phyloP scores from a whole-genome alignment of 2,888 invertebrate species.

The Rhyacophila evoluta region DNA sequence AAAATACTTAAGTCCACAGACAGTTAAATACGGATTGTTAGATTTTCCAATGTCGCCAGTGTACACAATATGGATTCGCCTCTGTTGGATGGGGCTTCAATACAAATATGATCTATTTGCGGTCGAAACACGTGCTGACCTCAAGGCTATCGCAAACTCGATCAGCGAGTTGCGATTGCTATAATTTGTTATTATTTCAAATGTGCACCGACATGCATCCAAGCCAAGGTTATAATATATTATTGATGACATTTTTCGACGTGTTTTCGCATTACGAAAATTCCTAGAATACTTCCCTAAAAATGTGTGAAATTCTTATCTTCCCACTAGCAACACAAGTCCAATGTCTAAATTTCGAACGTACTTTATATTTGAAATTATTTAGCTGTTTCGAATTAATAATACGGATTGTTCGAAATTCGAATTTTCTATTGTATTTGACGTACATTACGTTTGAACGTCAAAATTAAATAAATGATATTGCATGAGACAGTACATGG shows the following conservation, averaged over 20 bases:
- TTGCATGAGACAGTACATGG: too few species aligned
- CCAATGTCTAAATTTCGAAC: too few species aligned
- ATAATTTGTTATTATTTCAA: background rate
- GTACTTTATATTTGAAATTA: too few species aligned
- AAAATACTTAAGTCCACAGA: too few species aligned
- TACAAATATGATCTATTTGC: slow-evolving; percentile 14
- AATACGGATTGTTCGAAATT: too few species aligned
- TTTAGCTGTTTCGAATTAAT: too few species aligned
- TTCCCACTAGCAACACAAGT: background rate
- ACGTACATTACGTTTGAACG: too few species aligned
- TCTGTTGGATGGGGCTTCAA: background rate
- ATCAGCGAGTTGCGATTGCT: background rate
- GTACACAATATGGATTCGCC: background rate
- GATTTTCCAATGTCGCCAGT: background rate
- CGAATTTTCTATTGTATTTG: too few species aligned
- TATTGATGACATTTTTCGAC: background rate
- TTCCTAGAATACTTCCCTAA: background rate
- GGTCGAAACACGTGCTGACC: slow-evolving; percentile 22
- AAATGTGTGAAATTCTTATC: background rate
- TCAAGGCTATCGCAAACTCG: slow-evolving; percentile 12
- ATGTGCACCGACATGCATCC: background rate
- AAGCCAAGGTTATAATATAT: background rate
- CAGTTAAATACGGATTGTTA: too few species aligned
- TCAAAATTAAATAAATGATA: too few species aligned
- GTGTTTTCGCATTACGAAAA: background rate